These are phyloP conservation scores for Aphelinus certus DNA, from an alignment of 1,140 invertebrate genomes.

Conservation along the genomic window DNA sequence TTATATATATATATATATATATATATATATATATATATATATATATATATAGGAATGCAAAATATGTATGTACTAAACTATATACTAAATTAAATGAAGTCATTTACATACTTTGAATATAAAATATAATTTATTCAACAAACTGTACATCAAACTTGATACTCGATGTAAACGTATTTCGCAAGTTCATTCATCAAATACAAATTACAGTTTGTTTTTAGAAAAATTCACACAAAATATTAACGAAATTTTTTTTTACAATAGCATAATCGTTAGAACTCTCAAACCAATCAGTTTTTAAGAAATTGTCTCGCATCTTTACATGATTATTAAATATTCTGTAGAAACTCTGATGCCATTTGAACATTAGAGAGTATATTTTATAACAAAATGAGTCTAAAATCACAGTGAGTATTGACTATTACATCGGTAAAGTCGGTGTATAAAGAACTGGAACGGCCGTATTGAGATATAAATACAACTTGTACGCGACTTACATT, in stretches of 20 bases:
- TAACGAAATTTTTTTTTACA: neutral
- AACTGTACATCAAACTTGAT: neutral
- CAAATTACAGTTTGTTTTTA: neutral
- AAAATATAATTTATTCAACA: constrained; percentile 34
- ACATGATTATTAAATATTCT: constrained; percentile 1
- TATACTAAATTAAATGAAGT: too few species aligned
- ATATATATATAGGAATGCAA: too few species aligned
- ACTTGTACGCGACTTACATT: constrained; percentile 16
- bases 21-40: too few species aligned
- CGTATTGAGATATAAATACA: constrained; percentile 25
- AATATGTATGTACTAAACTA: too few species aligned
- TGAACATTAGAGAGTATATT: constrained; percentile 17
- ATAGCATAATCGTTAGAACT: neutral
- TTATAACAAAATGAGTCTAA: constrained; percentile 29
- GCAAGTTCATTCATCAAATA: neutral
- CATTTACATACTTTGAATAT: constrained; percentile 2
- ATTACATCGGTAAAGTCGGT: constrained; percentile 11
- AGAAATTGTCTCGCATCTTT: neutral
- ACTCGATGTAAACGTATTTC: neutral
- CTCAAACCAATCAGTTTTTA: neutral
- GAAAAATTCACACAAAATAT: constrained; percentile 7
- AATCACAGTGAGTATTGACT: constrained; percentile 31
- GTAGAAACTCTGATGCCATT: constrained; percentile 8
- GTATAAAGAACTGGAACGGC: neutral
- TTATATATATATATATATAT: too few species aligned